A percentile compares a stretch with the other conserved stretches of the same genome.
Evolutionary conservation across 2,113 vertebrate genomes (phyloP).

Genomic region (Andinoacara biseriatus): DNA sequence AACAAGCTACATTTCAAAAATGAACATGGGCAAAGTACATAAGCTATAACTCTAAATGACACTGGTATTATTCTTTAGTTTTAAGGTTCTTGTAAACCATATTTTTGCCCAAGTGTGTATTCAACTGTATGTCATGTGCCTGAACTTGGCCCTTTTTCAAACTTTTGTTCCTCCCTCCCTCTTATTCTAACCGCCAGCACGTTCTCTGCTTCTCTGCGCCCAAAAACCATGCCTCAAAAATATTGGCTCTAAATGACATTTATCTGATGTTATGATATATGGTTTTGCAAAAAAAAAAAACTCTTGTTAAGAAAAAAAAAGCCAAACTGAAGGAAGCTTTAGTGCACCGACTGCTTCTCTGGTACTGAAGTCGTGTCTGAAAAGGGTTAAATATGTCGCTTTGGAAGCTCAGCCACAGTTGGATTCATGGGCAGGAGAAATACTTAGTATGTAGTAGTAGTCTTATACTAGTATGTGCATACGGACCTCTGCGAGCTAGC

Average conservation of each 20-base stretch:
- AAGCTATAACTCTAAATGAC: constrained; percentile 44
- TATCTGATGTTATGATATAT: constrained; percentile 10
- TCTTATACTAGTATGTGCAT: constrained; percentile 21
- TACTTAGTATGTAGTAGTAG: background rate
- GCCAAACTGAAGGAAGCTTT: background rate
- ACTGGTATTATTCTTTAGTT: constrained; percentile 40
- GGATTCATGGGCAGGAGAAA: constrained; percentile 18
- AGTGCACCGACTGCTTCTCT: background rate
- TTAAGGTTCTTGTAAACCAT: constrained; percentile 11
- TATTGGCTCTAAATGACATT: background rate
- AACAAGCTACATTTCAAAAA: background rate
- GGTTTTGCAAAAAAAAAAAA: constrained; percentile 15
- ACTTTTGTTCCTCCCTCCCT: constrained; percentile 2
- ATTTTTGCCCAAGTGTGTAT: constrained; percentile 16
- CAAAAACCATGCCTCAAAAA: constrained; percentile 30
- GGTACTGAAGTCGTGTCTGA: constrained; percentile 29
- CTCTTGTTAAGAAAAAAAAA: background rate
- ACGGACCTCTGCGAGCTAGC: constrained; percentile 31
- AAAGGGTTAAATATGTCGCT: background rate
- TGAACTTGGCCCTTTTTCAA: constrained; percentile 29
- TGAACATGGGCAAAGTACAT: constrained; percentile 14
- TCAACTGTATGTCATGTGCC: constrained; percentile 44
- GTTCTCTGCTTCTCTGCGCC: constrained; percentile 12
- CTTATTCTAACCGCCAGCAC: constrained; percentile 26
- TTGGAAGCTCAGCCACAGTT: background rate